Conservation (phyloP, 2,888 invertebrate species). For the Blomia tropicalis region DNA sequence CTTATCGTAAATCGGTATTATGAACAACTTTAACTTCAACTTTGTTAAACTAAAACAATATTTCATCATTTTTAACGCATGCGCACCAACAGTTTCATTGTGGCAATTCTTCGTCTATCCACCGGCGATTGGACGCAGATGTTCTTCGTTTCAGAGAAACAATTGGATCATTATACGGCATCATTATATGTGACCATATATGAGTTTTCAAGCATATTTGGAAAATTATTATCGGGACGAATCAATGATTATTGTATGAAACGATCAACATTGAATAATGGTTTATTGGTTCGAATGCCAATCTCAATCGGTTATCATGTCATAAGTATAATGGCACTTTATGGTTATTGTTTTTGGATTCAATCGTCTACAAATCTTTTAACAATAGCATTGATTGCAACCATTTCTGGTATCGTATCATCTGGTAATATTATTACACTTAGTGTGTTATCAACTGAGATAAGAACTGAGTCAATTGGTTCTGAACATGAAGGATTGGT, state of each 20-base stretch:
- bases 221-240: constrained; percentile 4
- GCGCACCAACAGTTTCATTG: constrained; percentile 15
- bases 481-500: not conserved
- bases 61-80: too few species aligned
- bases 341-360: not conserved
- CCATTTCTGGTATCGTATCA: not conserved
- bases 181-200: constrained; percentile 6
- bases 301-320: not conserved
- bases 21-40: not conserved
- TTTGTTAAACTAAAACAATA: not conserved
- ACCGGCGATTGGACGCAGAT: constrained; percentile 6
- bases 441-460: constrained; percentile 11
- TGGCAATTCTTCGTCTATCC: not conserved
- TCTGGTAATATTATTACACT: constrained; percentile 11
- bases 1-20: not conserved
- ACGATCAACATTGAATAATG: not conserved
- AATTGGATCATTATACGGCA: not conserved
- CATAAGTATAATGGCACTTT: not conserved
- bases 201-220: constrained; percentile 1
- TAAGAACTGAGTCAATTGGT: not conserved
- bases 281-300: not conserved
- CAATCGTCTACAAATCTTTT: not conserved
- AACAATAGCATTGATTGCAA: not conserved
- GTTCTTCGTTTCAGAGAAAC: not conserved
- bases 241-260: constrained; percentile 4